Conservation (phyloP, 2,113 vertebrate species). For the Cariama cristata region DNA sequence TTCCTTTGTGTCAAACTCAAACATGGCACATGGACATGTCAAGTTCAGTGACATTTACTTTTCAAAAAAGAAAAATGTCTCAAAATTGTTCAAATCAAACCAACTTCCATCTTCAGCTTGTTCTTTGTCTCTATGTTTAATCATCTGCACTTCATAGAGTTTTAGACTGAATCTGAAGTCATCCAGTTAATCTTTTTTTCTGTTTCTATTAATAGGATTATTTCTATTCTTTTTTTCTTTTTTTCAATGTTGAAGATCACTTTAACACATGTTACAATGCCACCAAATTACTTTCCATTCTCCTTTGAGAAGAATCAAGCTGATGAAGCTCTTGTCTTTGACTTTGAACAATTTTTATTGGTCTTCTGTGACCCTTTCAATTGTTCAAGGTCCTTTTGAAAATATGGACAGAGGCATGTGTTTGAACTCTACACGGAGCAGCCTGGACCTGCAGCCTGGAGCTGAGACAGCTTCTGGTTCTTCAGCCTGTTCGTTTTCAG, state of each 20-base stretch:
- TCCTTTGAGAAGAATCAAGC: neutral
- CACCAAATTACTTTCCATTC: neutral
- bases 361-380: neutral
- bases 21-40: neutral
- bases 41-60: neutral
- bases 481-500: neutral
- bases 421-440: neutral
- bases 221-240: neutral
- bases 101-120: neutral
- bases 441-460: neutral
- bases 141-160: neutral
- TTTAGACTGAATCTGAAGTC: neutral
- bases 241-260: neutral
- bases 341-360: neutral
- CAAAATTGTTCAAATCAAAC: neutral
- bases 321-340: neutral
- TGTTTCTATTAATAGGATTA: neutral
- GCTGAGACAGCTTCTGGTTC: neutral
- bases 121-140: neutral
- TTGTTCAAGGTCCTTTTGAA: neutral
- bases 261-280: neutral
- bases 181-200: neutral
- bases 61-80: neutral
- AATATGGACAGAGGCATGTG: neutral
- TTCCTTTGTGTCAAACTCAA: neutral